A percentile compares a stretch with the other conserved stretches of the same genome.
Evolutionary conservation across 2,113 vertebrate genomes (phyloP).

Genomic region (Macrotis lagotis): DNA sequence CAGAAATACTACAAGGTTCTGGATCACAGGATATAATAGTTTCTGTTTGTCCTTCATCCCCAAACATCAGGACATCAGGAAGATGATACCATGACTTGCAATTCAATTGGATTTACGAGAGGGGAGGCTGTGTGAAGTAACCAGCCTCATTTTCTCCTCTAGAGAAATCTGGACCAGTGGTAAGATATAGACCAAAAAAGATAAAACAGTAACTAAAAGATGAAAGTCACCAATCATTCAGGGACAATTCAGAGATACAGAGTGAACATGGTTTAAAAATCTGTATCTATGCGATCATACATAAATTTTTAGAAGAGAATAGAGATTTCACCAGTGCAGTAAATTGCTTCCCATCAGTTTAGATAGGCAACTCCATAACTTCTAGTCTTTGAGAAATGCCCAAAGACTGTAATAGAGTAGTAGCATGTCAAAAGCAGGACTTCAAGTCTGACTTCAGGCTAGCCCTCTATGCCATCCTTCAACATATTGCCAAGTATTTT

Average conservation of each 20-base stretch:
- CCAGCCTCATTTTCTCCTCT: no score
- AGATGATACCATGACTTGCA: no score
- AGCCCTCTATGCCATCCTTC: background rate
- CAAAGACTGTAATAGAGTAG: background rate
- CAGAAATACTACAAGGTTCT: background rate
- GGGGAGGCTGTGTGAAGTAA: no score
- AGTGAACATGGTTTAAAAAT: background rate
- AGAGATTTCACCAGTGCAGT: background rate
- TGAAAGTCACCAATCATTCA: background rate
- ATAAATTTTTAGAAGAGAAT: background rate
- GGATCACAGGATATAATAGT: background rate
- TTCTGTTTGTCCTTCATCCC: no score
- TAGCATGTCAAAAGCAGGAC: background rate
- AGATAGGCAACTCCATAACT: background rate
- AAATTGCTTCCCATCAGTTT: background rate
- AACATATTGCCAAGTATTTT: background rate
- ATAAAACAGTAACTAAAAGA: background rate
- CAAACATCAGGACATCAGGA: no score
- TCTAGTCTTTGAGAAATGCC: background rate
- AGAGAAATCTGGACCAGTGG: no score
- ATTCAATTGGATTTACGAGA: no score
- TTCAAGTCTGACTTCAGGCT: background rate
- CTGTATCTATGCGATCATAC: background rate
- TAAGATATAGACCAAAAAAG: no score
- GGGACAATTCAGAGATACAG: background rate